Conservation (phyloP, 2,888 invertebrate genomes). For the Andrena marginata region DNA sequence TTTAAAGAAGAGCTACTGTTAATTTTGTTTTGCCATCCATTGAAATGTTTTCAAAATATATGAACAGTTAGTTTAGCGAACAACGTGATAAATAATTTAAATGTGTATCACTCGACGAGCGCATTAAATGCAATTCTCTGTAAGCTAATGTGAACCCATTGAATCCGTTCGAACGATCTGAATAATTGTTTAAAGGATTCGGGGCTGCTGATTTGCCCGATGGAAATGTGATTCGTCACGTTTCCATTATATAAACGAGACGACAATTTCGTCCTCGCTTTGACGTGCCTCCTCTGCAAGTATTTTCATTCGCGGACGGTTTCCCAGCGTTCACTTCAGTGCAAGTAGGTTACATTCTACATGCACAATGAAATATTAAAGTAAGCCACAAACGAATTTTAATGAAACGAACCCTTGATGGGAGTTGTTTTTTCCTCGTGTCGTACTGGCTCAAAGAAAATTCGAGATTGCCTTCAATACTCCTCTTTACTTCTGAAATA, state of each 20-base stretch:
- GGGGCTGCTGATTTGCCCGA: background rate
- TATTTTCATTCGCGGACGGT: background rate
- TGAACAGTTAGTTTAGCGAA: no score
- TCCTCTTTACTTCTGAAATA: constrained; percentile 1
- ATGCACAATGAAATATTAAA: constrained; percentile 20
- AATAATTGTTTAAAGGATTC: constrained; percentile 12
- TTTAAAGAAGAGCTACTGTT: background rate
- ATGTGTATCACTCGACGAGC: background rate
- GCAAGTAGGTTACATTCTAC: constrained; percentile 19
- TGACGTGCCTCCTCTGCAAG: no score
- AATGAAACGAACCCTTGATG: constrained; percentile 27
- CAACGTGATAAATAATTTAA: background rate
- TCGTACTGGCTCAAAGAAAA: constrained; percentile 28
- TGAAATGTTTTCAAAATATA: no score
- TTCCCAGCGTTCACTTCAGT: background rate
- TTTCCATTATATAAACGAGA: background rate
- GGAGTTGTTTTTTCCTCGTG: background rate
- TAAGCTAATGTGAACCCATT: background rate
- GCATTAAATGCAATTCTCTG: background rate
- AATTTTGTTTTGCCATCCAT: no score
- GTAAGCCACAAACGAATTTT: constrained; percentile 27
- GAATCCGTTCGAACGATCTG: background rate
- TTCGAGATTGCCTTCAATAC: constrained; percentile 11
- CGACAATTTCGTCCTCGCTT: background rate
- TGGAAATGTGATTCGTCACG: constrained; percentile 8